Evolutionary conservation across 2,113 vertebrate species (phyloP), one percentile per base, ranked within the genome.

Genomic region (Nycticebus coucang): DNA sequence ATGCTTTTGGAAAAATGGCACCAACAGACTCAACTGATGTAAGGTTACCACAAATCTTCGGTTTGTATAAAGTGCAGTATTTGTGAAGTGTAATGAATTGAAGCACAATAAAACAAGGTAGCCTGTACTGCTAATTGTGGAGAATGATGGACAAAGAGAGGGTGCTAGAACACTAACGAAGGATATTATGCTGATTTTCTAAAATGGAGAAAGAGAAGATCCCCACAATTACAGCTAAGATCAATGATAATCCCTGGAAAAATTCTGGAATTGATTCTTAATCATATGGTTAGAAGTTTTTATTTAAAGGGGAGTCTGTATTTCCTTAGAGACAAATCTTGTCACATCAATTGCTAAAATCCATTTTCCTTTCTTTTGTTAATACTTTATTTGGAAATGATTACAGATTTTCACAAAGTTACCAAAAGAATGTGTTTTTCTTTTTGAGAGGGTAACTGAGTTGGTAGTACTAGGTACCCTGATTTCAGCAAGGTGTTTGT

Each of bases 191-290:
- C 2, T 66, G 64, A 55, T 35, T 87, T 85, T 75, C 82, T 66
- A 57, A 74, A 64, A 37, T 1, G 50, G 30, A 64, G 11, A 87
- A 66, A 77, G 35, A 77, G 9, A 68, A 87, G 59, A 60, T 12
- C 45, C 75, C 66, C 18, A 45, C 19, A 78, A 74, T 18, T 37
- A 77, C 41, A 30, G 33, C 21, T 53, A 30, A 86, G 41, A 55
- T 6, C 78, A 21, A 79, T 69, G 37, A 11, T 8, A 50, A 82
- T 60, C 24, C n/a, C 79, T 35, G 50, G 17, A 55, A 79, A 35
- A 89, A 89, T 71, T 80, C 84, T 75, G 37, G 53, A 83, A 89
- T 1, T 93, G 21, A 41, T 62, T 86, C 89, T 93, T 93, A 78
- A 91, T 78, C 21, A 72, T 53, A 28, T 45, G 28, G 50, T 75